Conservation (phyloP, 2,888 invertebrate species). For the Drosophila falleni region DNA sequence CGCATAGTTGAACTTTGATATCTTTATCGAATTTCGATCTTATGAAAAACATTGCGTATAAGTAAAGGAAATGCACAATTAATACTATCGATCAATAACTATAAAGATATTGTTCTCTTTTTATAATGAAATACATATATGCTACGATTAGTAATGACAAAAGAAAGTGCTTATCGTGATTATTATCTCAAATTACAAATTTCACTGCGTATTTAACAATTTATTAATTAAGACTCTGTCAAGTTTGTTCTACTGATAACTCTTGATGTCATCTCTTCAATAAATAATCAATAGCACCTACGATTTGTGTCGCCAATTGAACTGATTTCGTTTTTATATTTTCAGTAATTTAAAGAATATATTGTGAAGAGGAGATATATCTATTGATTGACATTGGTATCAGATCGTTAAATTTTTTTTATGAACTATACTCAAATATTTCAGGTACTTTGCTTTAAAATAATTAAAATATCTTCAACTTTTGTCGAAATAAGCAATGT, state of each 20-base stretch:
- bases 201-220: conserved; percentile 50
- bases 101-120: conserved; percentile 22
- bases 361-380: too few species aligned
- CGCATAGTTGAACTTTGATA: conserved; percentile 57
- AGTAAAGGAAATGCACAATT: conserved; percentile 7
- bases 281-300: conserved; percentile 13
- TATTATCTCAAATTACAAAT: conserved; percentile 3
- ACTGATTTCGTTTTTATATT: background rate
- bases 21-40: conserved; percentile 31
- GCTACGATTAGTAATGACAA: conserved; percentile 2
- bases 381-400: too few species aligned
- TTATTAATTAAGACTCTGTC: conserved; percentile 25
- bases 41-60: conserved; percentile 3
- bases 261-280: conserved; percentile 19
- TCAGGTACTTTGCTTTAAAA: background rate
- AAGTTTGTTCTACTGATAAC: conserved; percentile 26
- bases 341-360: background rate
- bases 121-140: background rate
- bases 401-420: background rate
- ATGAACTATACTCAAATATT: too few species aligned
- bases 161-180: conserved; percentile 8
- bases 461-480: too few species aligned
- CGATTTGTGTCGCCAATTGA: background rate
- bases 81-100: conserved; percentile 22
- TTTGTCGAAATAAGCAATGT: background rate